phyloP scores from a whole-genome alignment of 2,113 vertebrate species.

The Lepus americanus region DNA sequence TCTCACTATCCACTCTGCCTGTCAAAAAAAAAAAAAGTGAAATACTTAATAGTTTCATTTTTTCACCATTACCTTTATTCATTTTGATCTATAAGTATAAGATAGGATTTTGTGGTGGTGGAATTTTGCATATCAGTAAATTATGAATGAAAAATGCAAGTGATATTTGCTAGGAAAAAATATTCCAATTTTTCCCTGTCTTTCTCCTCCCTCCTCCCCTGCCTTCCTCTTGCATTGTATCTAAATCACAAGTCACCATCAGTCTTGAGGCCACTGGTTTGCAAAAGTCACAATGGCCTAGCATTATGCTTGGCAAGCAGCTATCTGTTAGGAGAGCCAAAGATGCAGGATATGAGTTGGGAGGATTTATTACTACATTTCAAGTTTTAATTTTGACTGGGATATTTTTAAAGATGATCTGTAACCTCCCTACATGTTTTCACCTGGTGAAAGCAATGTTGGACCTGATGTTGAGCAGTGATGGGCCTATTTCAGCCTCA shows the following conservation, averaged over 20 bases:
- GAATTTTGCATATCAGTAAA: slow-evolving; percentile 3
- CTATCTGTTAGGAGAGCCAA: background rate
- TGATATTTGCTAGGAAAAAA: background rate
- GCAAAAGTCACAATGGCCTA: background rate
- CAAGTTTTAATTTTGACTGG: background rate
- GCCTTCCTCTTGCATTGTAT: background rate
- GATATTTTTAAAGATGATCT: background rate
- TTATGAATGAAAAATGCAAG: slow-evolving; percentile 20
- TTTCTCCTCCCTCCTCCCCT: accelerated
- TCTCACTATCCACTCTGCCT: too few relatives aligned
- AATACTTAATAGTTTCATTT: background rate
- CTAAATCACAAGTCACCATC: background rate
- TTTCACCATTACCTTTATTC: background rate
- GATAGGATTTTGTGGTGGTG: background rate
- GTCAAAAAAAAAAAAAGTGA: too few relatives aligned
- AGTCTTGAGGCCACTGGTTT: background rate
- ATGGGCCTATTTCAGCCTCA: background rate
- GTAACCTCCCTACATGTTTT: background rate
- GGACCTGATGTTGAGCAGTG: background rate
- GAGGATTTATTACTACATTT: background rate
- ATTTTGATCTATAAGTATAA: background rate
- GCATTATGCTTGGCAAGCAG: background rate
- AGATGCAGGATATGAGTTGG: background rate
- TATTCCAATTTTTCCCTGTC: background rate
- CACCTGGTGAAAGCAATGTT: slow-evolving; percentile 7